A percentile compares a stretch with the other conserved stretches of the same genome.
phyloP scores from a whole-genome alignment of 2,888 invertebrate species.

The Eudemis profundana region DNA sequence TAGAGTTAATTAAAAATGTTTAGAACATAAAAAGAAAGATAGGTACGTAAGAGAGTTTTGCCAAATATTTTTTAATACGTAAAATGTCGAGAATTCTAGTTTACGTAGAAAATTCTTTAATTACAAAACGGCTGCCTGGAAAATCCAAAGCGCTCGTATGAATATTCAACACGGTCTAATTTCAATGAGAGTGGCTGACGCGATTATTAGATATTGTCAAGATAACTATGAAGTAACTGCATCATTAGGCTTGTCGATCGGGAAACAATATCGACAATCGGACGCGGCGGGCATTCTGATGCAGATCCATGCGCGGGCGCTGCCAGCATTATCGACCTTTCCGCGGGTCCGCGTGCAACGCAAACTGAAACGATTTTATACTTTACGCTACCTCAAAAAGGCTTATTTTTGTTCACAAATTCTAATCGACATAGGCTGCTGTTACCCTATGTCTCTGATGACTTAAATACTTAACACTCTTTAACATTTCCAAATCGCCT shows the following conservation, averaged over 20 bases:
- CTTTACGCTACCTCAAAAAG: neutral
- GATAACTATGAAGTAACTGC: conserved; percentile 40
- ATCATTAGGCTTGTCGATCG: conserved; percentile 37
- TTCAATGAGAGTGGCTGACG: conserved; percentile 23
- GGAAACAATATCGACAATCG: conserved; percentile 48
- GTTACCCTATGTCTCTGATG: conserved; percentile 3
- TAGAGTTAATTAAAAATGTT: too few species aligned
- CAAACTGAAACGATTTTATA: neutral
- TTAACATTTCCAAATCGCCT: conserved; percentile 58
- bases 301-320: conserved; percentile 62
- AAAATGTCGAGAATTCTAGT: too few species aligned
- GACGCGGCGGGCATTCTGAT: conserved; percentile 61
- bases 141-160: conserved; percentile 11
- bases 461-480: conserved; percentile 22
- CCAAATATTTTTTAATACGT: too few species aligned
- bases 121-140: neutral
- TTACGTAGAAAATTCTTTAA: neutral
- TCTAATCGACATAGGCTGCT: neutral
- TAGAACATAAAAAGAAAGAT: too few species aligned
- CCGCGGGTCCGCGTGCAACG: neutral
- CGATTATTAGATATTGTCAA: conserved; percentile 36
- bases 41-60: too few species aligned
- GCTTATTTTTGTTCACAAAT: neutral
- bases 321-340: conserved; percentile 31
- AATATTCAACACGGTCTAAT: conserved; percentile 23